These are phyloP conservation scores for Caenorhabditis sulstoni DNA, from an alignment of 2,888 invertebrate species.

Conservation along the genomic window DNA sequence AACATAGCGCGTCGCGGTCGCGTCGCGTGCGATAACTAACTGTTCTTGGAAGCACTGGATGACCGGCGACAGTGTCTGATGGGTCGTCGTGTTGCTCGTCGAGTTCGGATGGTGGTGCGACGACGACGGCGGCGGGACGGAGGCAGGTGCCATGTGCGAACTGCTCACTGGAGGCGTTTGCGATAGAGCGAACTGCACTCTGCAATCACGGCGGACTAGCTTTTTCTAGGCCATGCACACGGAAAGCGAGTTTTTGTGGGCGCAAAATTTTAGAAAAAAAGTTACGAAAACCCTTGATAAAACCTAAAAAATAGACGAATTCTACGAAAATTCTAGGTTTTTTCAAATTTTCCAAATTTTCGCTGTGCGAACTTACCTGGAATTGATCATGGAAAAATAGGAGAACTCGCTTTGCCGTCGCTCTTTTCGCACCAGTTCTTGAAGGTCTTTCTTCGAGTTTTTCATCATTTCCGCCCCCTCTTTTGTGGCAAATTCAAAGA, in stretches of 20 bases:
- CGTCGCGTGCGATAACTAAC: slow-evolving; percentile 2
- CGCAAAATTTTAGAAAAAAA: background rate
- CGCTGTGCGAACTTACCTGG: slow-evolving; percentile 22
- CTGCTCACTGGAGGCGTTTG: slow-evolving; percentile 55
- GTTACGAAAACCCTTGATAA: too few relatives aligned
- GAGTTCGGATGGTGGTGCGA: background rate
- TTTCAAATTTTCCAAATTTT: background rate
- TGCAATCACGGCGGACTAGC: slow-evolving; percentile 18
- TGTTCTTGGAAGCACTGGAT: slow-evolving; percentile 50
- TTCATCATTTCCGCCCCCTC: background rate
- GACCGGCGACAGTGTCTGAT: slow-evolving; percentile 55
- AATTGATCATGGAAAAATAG: slow-evolving; percentile 59
- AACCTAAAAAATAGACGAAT: too few relatives aligned
- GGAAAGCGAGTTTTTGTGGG: too few relatives aligned
- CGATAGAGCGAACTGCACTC: slow-evolving; percentile 60
- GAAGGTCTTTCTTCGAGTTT: slow-evolving; percentile 21
- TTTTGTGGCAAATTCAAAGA: background rate
- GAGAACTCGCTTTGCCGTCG: slow-evolving; percentile 58
- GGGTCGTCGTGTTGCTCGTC: slow-evolving; percentile 18
- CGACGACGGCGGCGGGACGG: background rate
- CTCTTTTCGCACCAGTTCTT: slow-evolving; percentile 4
- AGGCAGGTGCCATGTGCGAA: background rate
- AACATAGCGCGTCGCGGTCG: background rate
- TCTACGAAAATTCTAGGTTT: background rate
- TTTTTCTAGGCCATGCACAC: too few relatives aligned